phyloP scores from a whole-genome alignment of 2,888 invertebrate species.

The Diaprepes abbreviatus region DNA sequence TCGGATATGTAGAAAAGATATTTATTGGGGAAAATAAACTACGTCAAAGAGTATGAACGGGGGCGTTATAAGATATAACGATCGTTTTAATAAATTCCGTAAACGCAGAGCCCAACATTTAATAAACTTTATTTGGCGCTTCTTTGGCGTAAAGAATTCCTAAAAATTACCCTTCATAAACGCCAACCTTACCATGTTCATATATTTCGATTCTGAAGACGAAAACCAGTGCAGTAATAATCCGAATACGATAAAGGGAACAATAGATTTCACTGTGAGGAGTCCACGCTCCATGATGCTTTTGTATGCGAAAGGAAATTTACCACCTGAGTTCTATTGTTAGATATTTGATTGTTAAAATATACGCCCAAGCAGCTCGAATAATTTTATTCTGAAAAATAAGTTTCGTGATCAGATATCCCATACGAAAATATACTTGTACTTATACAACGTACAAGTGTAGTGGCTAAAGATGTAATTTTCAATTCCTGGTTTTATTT shows the following conservation, averaged over 20 bases:
- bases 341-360: conserved; percentile 45
- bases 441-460: too few relatives aligned
- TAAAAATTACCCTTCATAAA: conserved; percentile 1
- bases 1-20: neutral
- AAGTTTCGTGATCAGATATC: neutral
- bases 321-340: conserved; percentile 51
- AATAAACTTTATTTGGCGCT: conserved; percentile 37
- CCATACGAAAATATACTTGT: too few relatives aligned
- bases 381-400: conserved; percentile 1
- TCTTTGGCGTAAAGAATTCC: conserved; percentile 22
- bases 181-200: neutral
- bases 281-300: conserved; percentile 25
- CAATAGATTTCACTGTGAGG: conserved; percentile 34
- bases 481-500: too few relatives aligned
- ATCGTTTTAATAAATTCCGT: conserved; percentile 28
- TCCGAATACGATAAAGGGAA: conserved; percentile 38
- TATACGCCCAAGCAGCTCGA: conserved; percentile 18
- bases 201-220: conserved; percentile 23
- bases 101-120: conserved; percentile 25
- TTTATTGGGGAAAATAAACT: neutral
- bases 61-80: conserved; percentile 36
- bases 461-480: too few relatives aligned
- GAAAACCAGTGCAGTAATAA: conserved; percentile 39
- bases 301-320: conserved; percentile 44
- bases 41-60: conserved; percentile 2